phyloP scores from a whole-genome alignment of 2,888 invertebrate genomes.

The Synanthedon myopaeformis region DNA sequence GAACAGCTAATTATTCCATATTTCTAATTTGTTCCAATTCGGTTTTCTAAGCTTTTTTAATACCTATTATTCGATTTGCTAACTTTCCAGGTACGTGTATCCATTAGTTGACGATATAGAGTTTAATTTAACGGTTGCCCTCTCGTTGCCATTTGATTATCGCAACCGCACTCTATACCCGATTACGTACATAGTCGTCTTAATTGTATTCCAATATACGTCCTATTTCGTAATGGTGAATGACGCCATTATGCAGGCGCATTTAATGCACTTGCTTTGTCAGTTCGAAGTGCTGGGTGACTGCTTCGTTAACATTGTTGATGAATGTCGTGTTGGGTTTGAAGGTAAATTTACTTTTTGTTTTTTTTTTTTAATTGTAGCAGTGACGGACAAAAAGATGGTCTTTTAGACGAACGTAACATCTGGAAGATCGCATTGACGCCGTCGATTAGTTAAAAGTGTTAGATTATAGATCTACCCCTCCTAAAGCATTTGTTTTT shows the following conservation, averaged over 20 bases:
- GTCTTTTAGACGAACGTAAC: too few species aligned
- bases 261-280: conserved; percentile 12
- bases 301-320: conserved; percentile 11
- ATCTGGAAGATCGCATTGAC: too few species aligned
- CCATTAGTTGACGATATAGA: conserved; percentile 13
- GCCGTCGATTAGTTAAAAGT: too few species aligned
- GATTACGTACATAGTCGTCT: conserved; percentile 5
- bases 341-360: conserved; percentile 2
- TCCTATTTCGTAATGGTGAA: conserved; percentile 11
- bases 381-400: too few species aligned
- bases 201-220: conserved; percentile 9
- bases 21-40: too few species aligned
- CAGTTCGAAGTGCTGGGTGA: conserved; percentile 11
- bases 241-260: conserved; percentile 11
- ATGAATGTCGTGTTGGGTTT: conserved; percentile 5
- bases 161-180: conserved; percentile 7
- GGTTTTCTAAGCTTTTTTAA: too few species aligned
- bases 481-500: too few species aligned
- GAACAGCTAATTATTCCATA: too few species aligned
- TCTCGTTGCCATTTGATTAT: conserved; percentile 9
- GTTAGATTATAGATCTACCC: too few species aligned
- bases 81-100: conserved; percentile 9
- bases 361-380: conserved; percentile 8
- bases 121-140: conserved; percentile 9
- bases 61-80: too few species aligned